Base-by-base conservation (phyloP, 2,113 vertebrate genomes). In the Vanacampus margaritifer region DNA sequence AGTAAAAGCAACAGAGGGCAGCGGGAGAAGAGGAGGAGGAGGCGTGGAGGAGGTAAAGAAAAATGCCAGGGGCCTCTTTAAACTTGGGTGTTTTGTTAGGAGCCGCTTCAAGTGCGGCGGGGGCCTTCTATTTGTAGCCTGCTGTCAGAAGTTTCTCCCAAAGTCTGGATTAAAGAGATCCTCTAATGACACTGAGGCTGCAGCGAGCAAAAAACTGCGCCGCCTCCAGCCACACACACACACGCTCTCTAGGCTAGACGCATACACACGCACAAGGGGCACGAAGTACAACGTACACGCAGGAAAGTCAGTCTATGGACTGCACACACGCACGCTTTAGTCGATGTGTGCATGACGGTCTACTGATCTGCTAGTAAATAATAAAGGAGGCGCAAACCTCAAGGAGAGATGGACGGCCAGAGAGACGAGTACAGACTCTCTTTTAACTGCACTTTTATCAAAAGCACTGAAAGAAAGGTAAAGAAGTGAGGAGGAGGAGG, bases 391-490 rank as follows among this genome's bases (percentile, higher is more conserved):
- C 73, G 86, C 83, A 85, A 79, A 88, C 81, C 84, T 88, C 78
- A 79, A 87, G 80, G 86, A 84, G 85, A 85, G 73, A 80, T 78
- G 75, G 84, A 88, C 69, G 75, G 85, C 74, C 74, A 75, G 82
- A 84, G 84, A 88, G 84, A 84, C 72, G 82, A 85, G 85, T 76
- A 75, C 77, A 83, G 79, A 67, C 79, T 67, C 21, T 71, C 84
- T 92, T 92, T 92, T 90, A 89, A 90, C 84, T 88, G 84, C 84
- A 86, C 85, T 86, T 89, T 87, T 91, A 79, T 88, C 86, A 91
- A 90, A 90, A 79, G 85, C 37, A 88, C 77, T 86, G 87, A 72
- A 73, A 79, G 79, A 86, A 86, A 81, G 80, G 81, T 83, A 79
- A 77, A 84, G 68, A 79, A 82, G 80, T 69, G 72, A 78, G 71